Percentiles rank a stretch among this genome's conserved stretches.
These are phyloP conservation scores for Athrips mouffetella DNA, from an alignment of 2,888 invertebrate genomes.

Conservation along the genomic window DNA sequence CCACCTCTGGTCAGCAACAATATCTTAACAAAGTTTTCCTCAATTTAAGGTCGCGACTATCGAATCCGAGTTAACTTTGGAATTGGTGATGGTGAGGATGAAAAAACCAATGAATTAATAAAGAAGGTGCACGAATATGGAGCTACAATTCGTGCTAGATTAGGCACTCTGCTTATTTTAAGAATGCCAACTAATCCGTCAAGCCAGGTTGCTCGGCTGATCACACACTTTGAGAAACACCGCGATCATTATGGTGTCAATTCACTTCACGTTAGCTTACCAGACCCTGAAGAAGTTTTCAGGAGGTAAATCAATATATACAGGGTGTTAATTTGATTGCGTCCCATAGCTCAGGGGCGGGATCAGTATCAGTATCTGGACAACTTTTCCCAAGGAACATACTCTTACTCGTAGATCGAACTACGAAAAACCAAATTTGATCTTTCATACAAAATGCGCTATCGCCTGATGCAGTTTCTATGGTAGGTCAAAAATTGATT, in stretches of 20 bases:
- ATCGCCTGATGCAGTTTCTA: too few relatives aligned
- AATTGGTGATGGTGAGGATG: constrained; percentile 33
- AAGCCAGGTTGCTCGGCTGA: constrained; percentile 39
- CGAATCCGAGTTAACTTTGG: constrained; percentile 49
- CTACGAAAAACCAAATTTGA: too few relatives aligned
- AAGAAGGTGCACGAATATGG: constrained; percentile 36
- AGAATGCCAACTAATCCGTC: constrained; percentile 52
- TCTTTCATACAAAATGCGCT: too few relatives aligned
- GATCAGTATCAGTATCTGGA: too few relatives aligned
- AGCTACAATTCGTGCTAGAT: constrained; percentile 50
- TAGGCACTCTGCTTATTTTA: constrained; percentile 56
- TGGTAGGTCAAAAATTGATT: too few relatives aligned
- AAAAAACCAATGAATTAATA: constrained; percentile 32
- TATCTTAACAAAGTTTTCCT: background rate
- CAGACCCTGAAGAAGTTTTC: constrained; percentile 61
- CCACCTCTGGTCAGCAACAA: too few relatives aligned
- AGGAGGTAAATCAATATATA: constrained; percentile 52
- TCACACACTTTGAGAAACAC: constrained; percentile 43
- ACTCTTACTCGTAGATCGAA: too few relatives aligned
- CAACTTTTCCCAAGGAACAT: too few relatives aligned
- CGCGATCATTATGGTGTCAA: constrained; percentile 42
- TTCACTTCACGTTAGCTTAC: constrained; percentile 52
- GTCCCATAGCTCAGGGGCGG: too few relatives aligned
- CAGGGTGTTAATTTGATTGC: too few relatives aligned
- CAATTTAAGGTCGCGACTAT: constrained; percentile 20